Conservation (phyloP, 2,797 vertebrate species). For the Acrocephalus scirpaceus region DNA sequence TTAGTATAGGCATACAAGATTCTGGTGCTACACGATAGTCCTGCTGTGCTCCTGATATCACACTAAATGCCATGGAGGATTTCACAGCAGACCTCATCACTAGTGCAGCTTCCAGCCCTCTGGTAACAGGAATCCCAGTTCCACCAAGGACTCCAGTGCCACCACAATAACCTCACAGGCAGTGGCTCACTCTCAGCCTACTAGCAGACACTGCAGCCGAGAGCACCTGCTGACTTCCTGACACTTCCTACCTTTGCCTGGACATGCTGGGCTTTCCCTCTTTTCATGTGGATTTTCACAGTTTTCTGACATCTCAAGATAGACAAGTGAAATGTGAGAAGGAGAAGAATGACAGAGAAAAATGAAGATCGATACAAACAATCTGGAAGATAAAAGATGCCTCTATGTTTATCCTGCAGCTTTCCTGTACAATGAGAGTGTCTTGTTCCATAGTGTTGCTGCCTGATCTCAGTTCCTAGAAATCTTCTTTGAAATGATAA, state of each 20-base stretch:
- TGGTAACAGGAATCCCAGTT: neutral
- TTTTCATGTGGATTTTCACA: neutral
- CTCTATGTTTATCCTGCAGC: neutral
- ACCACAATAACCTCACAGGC: neutral
- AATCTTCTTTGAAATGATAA: neutral
- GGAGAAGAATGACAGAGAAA: slow-evolving; percentile 1
- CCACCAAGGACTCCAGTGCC: neutral
- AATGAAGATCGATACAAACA: neutral
- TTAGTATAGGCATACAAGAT: neutral
- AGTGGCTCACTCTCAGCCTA: neutral
- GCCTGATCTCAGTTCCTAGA: neutral
- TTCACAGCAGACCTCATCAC: neutral
- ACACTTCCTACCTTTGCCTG: neutral
- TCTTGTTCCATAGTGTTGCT: neutral
- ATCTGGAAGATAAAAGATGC: neutral
- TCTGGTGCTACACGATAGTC: neutral
- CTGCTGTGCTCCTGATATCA: neutral
- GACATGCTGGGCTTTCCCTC: neutral
- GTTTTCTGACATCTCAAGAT: neutral
- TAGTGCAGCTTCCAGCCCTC: neutral
- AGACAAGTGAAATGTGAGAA: neutral
- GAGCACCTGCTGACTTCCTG: neutral
- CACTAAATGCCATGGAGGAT: neutral
- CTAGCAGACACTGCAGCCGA: neutral
- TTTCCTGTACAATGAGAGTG: neutral